Evolutionary conservation across 35 echinoderm and acorn worm genomes (phyloP), one percentile per base, ranked within the genome.

Genomic region (Anneissia japonica): DNA sequence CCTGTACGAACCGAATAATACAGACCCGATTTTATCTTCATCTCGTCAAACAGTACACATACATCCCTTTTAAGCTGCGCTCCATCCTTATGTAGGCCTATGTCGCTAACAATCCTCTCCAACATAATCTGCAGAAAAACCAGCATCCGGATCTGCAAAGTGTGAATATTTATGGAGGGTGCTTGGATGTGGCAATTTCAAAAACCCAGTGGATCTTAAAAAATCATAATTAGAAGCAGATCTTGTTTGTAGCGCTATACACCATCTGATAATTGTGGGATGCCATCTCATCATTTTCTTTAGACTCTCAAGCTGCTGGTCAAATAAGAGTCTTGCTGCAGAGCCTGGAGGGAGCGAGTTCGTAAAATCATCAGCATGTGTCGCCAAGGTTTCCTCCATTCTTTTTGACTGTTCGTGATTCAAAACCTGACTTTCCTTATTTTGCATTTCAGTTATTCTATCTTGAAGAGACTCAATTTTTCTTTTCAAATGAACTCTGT

Each of bases 11-110:
- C 35, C 0, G 80, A 84, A 36, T 76, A 90, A 3, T 72, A 43
- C 38, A 82, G 14, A 16, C 79, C 87, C 0, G 30, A 0, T 82
- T 89, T 89, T 1, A 89, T 45, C 72, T 89, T 89, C 87, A 89
- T 89, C 78, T 89, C 87, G 75, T 89, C 87, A 82, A 82, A 89
- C 14, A 89, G 33, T 4, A 89, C 0, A 35, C 46, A 72, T 10
- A 89, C 46, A 2, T 89, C 75, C 5, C 26, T 4, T 0, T 64
- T 64, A 64, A 64, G 19, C 51, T 9, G n/a, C n/a, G n/a, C n/a
- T n/a, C n/a, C 7, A 64, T 64, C 51, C 17, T 81, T 30, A 39
- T 81, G 3, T 38, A 81, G 17, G 6, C 40, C 28, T 0, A 6
- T 81, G 36, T 81, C 79, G 0, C 40, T 38, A 29, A 81, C 51